Evolutionary conservation across 2,888 invertebrate genomes (phyloP), one percentile per base, ranked within the genome.

Genomic region (Oscheius onirici): DNA sequence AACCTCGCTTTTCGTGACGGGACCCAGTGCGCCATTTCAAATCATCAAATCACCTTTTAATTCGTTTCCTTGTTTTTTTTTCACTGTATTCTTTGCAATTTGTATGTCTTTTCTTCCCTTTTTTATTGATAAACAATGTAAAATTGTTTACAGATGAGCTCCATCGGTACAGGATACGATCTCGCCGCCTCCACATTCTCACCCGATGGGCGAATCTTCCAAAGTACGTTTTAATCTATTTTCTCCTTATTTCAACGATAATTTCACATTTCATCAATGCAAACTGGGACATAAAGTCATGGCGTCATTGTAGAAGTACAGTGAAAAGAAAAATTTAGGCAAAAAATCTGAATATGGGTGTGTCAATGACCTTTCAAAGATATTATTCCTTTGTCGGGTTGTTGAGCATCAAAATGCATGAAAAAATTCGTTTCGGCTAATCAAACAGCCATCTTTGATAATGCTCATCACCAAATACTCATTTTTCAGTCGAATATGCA

Each of bases 161-260:
- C 95, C 28, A 95, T 95, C 88, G 95, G 95, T 82, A 95, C 95
- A 78, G 95, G 95, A 82, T 99, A 99, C 89, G 99, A 99, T 92
- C 91, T 99, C 86, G 97, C 97, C 73, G 99, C 99, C n/a, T 96
- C 99, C 51, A 99, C 99, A 91, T 99, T 99, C 90, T 99, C 97
- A 1, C 99, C 99, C 2, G 99, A 99, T 89, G 99, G 99, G 11
- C 91, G 97, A 83, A 97, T 99, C 43, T 99, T 99, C 89, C 99
- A 99, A 92, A 95, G 84, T 83, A 51, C n/a, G 26, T 67, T 51
- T 24, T 5, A 3, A 52, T 52, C 40, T 34, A 26, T 49, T 49
- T 17, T 69, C 69, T 69, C 34, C 0, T 26, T 2, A 11, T 6
- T n/a, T 68, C 34, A 22, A 60, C 49, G 10, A n/a, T 15, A 20